Percentiles rank a stretch among this genome's conserved stretches.
phyloP scores from a whole-genome alignment of 2,888 invertebrate species.

The Miltochrista miniata region DNA sequence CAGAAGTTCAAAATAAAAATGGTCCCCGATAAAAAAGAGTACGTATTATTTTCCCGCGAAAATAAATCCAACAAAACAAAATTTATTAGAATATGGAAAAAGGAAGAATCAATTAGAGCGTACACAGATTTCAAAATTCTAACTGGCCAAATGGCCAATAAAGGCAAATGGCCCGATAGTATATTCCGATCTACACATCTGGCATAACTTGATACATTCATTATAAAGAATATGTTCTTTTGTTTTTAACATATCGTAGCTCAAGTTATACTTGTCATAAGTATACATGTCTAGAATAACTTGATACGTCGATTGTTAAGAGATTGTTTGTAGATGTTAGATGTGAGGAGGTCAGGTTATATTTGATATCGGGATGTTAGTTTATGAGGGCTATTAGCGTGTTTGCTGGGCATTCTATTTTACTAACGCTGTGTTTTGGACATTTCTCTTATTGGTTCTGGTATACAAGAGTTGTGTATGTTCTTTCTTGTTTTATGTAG shows the following conservation, averaged over 20 bases:
- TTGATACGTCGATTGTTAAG: slow-evolving; percentile 7
- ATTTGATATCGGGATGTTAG: slow-evolving; percentile 51
- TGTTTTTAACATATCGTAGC: slow-evolving; percentile 8
- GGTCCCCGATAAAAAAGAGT: slow-evolving; percentile 11
- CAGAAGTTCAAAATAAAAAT: slow-evolving; percentile 9
- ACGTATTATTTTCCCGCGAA: slow-evolving; percentile 19
- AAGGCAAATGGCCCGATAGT: slow-evolving; percentile 71
- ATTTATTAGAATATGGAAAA: slow-evolving; percentile 57
- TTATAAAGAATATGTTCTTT: slow-evolving; percentile 13
- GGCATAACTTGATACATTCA: slow-evolving; percentile 45
- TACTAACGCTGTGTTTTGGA: slow-evolving; percentile 56
- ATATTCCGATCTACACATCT: slow-evolving; percentile 55
- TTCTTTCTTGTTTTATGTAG: slow-evolving; percentile 27
- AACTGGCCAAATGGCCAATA: slow-evolving; percentile 75
- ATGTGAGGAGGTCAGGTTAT: slow-evolving; percentile 36
- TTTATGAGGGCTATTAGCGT: slow-evolving; percentile 68
- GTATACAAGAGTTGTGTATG: slow-evolving; percentile 24
- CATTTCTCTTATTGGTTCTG: slow-evolving; percentile 40
- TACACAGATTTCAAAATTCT: slow-evolving; percentile 59
- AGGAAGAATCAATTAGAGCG: slow-evolving; percentile 70
- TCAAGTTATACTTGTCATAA: slow-evolving; percentile 7
- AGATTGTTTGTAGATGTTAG: slow-evolving; percentile 6
- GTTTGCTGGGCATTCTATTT: slow-evolving; percentile 62
- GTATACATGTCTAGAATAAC: slow-evolving; percentile 6
- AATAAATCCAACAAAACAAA: slow-evolving; percentile 39